Conservation (phyloP, 2,113 vertebrate species). For the Neofelis nebulosa region DNA sequence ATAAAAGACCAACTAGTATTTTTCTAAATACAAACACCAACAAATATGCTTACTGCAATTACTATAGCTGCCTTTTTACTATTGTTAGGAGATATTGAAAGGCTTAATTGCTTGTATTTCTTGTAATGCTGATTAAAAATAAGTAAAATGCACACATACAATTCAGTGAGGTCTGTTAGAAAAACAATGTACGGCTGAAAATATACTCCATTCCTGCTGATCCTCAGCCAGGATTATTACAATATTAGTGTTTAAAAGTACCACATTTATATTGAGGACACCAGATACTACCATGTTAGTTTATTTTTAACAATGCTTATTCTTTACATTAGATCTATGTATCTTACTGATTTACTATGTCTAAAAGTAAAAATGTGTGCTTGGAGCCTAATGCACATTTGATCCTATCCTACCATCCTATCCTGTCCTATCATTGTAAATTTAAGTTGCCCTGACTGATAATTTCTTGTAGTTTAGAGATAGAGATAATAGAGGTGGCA, state of each 20-base stretch:
- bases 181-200: conserved; percentile 58
- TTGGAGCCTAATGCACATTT: neutral
- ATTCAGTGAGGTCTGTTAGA: conserved; percentile 61
- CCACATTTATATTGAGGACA: neutral
- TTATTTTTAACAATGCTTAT: neutral
- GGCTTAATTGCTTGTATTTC: conserved; percentile 77
- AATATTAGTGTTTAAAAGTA: neutral
- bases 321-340: neutral
- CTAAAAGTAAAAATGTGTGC: neutral
- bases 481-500: neutral
- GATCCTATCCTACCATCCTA: neutral
- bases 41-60: conserved; percentile 72
- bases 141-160: conserved; percentile 64
- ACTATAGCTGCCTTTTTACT: conserved; percentile 66
- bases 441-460: neutral
- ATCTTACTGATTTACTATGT: neutral
- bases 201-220: conserved; percentile 24
- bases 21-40: conserved; percentile 80
- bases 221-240: neutral
- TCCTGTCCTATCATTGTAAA: neutral
- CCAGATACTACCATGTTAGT: neutral
- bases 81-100: conserved; percentile 76
- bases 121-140: conserved; percentile 72
- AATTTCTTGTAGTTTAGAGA: neutral
- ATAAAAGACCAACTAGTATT: conserved; percentile 77